A percentile compares a stretch with the other conserved stretches of the same genome.
Conservation (phyloP, 2,113 vertebrate species). For the Triplophysa tibetana region DNA sequence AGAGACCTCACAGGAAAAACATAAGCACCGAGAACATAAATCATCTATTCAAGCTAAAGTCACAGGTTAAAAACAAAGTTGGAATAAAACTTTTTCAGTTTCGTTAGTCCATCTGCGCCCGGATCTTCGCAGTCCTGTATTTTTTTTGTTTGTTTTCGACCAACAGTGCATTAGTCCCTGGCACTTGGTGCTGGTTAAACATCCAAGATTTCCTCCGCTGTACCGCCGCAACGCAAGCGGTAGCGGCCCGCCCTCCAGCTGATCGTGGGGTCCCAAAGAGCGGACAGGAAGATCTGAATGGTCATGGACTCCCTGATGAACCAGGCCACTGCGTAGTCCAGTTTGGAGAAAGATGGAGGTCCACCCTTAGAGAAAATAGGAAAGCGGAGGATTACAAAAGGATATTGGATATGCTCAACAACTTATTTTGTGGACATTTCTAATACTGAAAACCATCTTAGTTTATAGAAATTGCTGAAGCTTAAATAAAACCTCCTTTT, state of each 20-base stretch:
- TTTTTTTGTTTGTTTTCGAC: background rate
- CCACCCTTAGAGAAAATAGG: conserved; percentile 74
- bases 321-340: conserved; percentile 98
- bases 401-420: background rate
- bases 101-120: background rate
- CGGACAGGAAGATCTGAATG: conserved; percentile 97
- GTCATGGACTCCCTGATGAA: conserved; percentile 99
- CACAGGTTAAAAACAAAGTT: conserved; percentile 44
- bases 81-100: conserved; percentile 33
- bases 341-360: conserved; percentile 89
- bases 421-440: too few relatives aligned
- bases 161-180: conserved; percentile 28
- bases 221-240: conserved; percentile 93
- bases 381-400: background rate
- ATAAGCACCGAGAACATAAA: conserved; percentile 56
- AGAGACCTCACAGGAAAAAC: conserved; percentile 5
- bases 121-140: conserved; percentile 7
- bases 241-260: conserved; percentile 98
- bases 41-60: conserved; percentile 22
- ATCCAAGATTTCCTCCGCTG: conserved; percentile 95
- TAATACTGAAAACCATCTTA: too few relatives aligned
- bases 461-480: too few relatives aligned
- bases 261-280: conserved; percentile 97
- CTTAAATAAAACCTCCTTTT: too few relatives aligned
- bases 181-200: conserved; percentile 72